Conservation (phyloP, 2,113 vertebrate species). For the Bufo bufo region DNA sequence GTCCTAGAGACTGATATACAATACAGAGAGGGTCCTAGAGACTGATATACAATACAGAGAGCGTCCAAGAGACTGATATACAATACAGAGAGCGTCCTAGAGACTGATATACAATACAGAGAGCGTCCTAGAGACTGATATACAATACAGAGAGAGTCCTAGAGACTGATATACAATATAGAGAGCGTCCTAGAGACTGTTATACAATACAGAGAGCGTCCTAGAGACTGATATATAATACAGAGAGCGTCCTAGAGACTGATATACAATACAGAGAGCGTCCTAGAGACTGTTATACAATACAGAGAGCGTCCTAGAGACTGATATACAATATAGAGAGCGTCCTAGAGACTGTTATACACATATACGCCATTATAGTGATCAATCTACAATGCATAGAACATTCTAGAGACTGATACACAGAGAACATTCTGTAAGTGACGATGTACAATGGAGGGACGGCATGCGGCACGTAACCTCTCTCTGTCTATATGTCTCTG, state of each 20-base stretch:
- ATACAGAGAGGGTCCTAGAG: too few species aligned
- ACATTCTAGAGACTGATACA: not conserved
- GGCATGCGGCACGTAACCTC: too few species aligned
- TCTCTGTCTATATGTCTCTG: too few species aligned
- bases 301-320: not conserved
- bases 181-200: not conserved
- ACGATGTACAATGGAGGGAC: too few species aligned
- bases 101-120: not conserved
- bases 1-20: not conserved
- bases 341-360: too few species aligned
- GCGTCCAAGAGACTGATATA: not conserved
- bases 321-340: too few species aligned
- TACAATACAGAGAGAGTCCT: not conserved
- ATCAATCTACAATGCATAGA: not conserved
- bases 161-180: not conserved
- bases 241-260: not conserved
- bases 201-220: not conserved
- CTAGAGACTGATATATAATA: not conserved
- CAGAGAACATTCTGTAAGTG: too few species aligned
- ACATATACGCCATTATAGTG: too few species aligned
- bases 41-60: not conserved
- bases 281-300: not conserved
- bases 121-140: not conserved
- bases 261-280: not conserved
- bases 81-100: not conserved